Base-by-base conservation (phyloP, 2,888 invertebrate species). In the Ophioninae sp. region DNA sequence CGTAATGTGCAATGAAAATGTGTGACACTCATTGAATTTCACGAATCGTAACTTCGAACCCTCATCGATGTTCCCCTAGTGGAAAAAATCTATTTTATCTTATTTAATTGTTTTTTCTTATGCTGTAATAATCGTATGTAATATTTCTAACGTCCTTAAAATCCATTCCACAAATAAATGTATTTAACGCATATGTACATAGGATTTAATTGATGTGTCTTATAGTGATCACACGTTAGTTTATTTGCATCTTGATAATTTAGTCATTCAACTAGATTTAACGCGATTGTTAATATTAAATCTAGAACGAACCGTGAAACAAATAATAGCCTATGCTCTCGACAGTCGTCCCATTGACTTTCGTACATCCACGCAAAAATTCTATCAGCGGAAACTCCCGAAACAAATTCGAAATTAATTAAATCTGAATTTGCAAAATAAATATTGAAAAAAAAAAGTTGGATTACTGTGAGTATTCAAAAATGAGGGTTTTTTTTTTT, bases 231-330 rank as follows among this genome's bases (percentile, higher is more conserved):
- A 67, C 23, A 81, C 59, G n/a, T 76, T 76, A 76, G 76, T 76
- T 78, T 64, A 17, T 50, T 30, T 83, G 83, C 83, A 83, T 83
- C 83, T 83, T 83, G 83, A 81, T 80, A 59, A 21, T 23, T 74
- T 80, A 77, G 76, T 57, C 44, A 65, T 64, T 70, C 50, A 39
- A 23, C 17, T 81, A 74, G 80, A 70, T 70, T 30, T 37, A 64
- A 79, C 39, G 17, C 10, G 69, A 73, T 21, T 21, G 41, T 64
- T 41, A 44, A 57, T 64, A 20, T 62, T 62, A 17, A 30, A 30
- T 20, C 7, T 67, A 39, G 59, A 67, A 74, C 61, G 30, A 50
- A 59, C 39, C 65, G 62, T 70, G 69, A 41, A 56, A 20, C 73
- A 62, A 68, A 23, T 50, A 61, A 1, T 17, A 59, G 57, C 10